phyloP scores from a whole-genome alignment of 2,888 invertebrate species.

The Xestia sexstrigata region DNA sequence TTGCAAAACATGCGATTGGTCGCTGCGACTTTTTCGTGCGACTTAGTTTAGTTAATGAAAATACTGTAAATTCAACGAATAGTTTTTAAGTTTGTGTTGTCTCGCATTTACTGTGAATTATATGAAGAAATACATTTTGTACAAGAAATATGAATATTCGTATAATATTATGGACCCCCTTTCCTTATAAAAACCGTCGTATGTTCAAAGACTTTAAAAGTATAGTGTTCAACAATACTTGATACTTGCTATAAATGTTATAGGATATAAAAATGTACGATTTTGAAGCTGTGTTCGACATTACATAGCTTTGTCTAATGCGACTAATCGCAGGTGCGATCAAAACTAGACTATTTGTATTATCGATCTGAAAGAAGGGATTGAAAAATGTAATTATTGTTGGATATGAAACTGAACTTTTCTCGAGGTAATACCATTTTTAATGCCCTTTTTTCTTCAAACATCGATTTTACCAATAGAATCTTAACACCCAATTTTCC shows the following conservation, averaged over 20 bases:
- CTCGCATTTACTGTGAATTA: constrained; percentile 62
- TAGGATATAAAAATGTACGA: constrained; percentile 6
- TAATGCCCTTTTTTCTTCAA: neutral
- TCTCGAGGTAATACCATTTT: neutral
- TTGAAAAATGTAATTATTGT: neutral
- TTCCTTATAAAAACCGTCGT: constrained; percentile 20
- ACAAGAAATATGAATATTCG: constrained; percentile 54
- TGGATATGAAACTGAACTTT: neutral
- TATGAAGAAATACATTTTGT: constrained; percentile 59
- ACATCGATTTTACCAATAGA: neutral
- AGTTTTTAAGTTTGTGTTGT: constrained; percentile 61
- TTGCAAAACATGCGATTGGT: constrained; percentile 52
- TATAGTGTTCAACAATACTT: constrained; percentile 24
- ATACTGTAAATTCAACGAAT: constrained; percentile 64
- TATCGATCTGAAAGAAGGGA: constrained; percentile 6
- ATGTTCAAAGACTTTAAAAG: constrained; percentile 27
- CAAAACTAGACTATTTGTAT: constrained; percentile 7
- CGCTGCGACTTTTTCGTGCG: constrained; percentile 59
- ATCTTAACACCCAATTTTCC: neutral
- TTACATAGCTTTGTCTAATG: constrained; percentile 4
- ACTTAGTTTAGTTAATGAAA: constrained; percentile 45
- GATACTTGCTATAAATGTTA: constrained; percentile 36
- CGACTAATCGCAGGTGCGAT: constrained; percentile 17
- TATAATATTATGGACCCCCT: constrained; percentile 43
- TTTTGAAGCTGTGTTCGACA: neutral